Evolutionary conservation across 2,797 vertebrate species (phyloP), one percentile per base, ranked within the genome.

Genomic region (Xiphophorus birchmanni): DNA sequence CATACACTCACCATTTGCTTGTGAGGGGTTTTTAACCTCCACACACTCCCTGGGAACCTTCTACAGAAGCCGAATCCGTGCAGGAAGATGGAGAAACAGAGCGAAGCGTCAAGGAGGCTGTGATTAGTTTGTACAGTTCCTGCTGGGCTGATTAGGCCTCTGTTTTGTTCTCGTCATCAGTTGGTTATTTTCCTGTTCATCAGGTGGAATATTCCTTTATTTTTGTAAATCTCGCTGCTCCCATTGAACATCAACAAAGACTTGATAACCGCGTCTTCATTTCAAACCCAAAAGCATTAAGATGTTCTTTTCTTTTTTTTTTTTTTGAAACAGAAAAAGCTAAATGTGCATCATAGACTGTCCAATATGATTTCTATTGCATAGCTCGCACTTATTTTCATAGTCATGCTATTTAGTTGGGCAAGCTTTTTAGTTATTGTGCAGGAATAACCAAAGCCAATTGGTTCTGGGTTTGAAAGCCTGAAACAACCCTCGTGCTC

Each of bases 41-140:
- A 40, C 11, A 75, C 73, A 77, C 2, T 21, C 73, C 74, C 78
- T 65, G 75, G 56, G 48, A 82, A 81, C 58, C 50, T 83, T 80
- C 75, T 58, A 48, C 74, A 75, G 32, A 65, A 86, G 35, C 75
- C 79, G 42, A 83, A 78, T 82, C 72, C 78, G 71, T 40, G 44
- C 84, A 83, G 77, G n/a, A 11, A 84, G 69, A 74, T 23, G 4
- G 44, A 87, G 75, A 80, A 77, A 84, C 86, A 82, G 89, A 87
- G 89, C 40, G 0, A 75, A 83, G 78, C 75, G 73, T 23, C 44
- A 52, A 83, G 73, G 83, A 86, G 76, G 80, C 60, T 89, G 89
- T 90, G 83, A 86, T 86, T 94, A 86, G 69, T 87, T 87, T 93
- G 93, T 94, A 92, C 81, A 93, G 88, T 91, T 87, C 88, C 89